Evolutionary conservation across 2,797 vertebrate genomes (phyloP), one percentile per base, ranked within the genome.

Genomic region (Aselliscus stoliczkanus): DNA sequence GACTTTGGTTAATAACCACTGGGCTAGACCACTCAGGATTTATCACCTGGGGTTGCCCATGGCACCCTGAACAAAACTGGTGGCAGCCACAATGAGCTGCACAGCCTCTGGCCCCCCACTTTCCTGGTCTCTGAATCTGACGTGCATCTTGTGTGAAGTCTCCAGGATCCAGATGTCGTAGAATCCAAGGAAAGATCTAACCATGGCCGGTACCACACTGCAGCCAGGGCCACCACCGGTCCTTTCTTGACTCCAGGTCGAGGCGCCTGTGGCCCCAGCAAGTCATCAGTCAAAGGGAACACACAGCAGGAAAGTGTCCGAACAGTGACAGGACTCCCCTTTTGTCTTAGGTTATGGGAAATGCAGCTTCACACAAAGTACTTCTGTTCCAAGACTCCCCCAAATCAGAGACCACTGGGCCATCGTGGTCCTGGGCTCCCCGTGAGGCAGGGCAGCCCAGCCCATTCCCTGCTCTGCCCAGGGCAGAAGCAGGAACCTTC

Each of bases 41-140:
- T 73, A 17, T 50, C 2, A 3, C 15, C 1, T 6, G 42, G 44
- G 17, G 14, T 12, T 82, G 25, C 52, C 39, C 44, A 1, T 23
- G 37, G 58, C 37, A 18, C 25, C 21, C 2, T 1, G 27, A 39
- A 44, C 37, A 72, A 37, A 52, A 13, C 23, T 2, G 5, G 4
- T 1, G 27, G 14, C 25, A 4, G 5, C 67, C 34, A 25, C 37
- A 31, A 50, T 0, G 3, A 14, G 39, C 14, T 15, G 34, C 34
- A 2, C 4, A 7, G 47, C 18, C 6, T 23, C 52, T 0, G 7
- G 7, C 25, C 0, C 0, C 20, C n/a, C 17, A 6, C 37, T 15
- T 29, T 25, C 10, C 29, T 27, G 8, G 70, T 8, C 39, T 64
- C 27, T 25, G 31, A 31, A n/a, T 56, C 44, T 39, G 21, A 10